These are phyloP conservation scores for Callipepla squamata DNA, from an alignment of 2,113 vertebrate species.

Conservation along the genomic window DNA sequence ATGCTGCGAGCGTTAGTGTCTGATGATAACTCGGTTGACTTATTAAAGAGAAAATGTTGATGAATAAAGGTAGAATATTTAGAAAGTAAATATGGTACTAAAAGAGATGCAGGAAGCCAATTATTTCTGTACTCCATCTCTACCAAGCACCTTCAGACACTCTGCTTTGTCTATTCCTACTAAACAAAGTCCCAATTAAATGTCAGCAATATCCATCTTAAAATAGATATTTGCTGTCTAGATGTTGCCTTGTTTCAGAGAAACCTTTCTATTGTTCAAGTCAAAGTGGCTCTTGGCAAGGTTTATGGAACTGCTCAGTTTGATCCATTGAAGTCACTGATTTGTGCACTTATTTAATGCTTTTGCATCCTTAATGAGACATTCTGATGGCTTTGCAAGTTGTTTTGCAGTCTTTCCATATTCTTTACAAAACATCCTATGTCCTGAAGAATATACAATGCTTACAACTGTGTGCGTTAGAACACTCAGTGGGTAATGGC, in stretches of 20 bases:
- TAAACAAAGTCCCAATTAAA: background rate
- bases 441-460: background rate
- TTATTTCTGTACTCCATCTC: background rate
- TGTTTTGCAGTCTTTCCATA: background rate
- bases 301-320: background rate
- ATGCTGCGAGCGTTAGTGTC: background rate
- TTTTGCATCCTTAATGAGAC: background rate
- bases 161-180: background rate
- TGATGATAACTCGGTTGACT: background rate
- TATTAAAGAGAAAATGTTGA: background rate
- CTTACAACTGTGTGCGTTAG: accelerated
- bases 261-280: background rate
- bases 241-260: background rate
- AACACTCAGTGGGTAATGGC: accelerated
- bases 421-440: background rate
- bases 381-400: background rate
- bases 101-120: background rate
- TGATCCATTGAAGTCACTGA: background rate
- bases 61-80: background rate
- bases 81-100: background rate
- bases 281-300: background rate
- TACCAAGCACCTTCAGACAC: background rate
- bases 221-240: background rate
- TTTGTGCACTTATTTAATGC: background rate
- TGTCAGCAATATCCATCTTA: background rate